Conservation (phyloP, 2,113 vertebrate species). For the Tursiops truncatus region DNA sequence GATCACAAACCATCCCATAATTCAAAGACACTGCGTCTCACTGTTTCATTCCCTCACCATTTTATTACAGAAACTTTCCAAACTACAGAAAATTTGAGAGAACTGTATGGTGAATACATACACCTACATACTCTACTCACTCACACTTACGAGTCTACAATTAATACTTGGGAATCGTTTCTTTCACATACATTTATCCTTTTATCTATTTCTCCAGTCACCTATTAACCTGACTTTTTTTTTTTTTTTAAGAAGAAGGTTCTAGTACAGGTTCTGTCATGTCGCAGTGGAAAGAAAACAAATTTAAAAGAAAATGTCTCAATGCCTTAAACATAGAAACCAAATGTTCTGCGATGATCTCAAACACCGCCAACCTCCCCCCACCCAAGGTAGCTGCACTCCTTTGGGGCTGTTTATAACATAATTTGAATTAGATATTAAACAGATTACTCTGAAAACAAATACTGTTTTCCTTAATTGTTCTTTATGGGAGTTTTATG, state of each 20-base stretch:
- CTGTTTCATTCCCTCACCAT: neutral
- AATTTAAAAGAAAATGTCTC: neutral
- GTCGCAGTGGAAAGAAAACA: neutral
- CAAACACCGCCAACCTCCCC: neutral
- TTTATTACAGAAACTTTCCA: neutral
- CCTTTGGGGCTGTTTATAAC: neutral
- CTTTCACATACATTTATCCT: neutral
- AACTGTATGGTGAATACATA: neutral
- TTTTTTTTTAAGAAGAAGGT: neutral
- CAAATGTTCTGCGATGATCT: neutral
- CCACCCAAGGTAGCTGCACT: neutral
- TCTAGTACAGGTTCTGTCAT: neutral
- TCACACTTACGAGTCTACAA: neutral
- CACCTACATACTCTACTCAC: neutral
- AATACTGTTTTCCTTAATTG: slow-evolving; percentile 57
- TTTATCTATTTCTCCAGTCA: neutral
- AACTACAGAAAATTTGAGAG: neutral
- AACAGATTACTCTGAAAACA: slow-evolving; percentile 59
- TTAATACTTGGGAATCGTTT: neutral
- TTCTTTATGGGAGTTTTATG: slow-evolving; percentile 46
- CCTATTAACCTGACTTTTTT: neutral
- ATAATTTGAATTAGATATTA: slow-evolving; percentile 3
- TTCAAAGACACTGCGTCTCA: neutral
- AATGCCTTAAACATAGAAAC: neutral
- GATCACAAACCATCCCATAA: neutral